A percentile compares a stretch with the other conserved stretches of the same genome.
Evolutionary conservation across 2,113 vertebrate species (phyloP).

Genomic region (Malurus elegans): DNA sequence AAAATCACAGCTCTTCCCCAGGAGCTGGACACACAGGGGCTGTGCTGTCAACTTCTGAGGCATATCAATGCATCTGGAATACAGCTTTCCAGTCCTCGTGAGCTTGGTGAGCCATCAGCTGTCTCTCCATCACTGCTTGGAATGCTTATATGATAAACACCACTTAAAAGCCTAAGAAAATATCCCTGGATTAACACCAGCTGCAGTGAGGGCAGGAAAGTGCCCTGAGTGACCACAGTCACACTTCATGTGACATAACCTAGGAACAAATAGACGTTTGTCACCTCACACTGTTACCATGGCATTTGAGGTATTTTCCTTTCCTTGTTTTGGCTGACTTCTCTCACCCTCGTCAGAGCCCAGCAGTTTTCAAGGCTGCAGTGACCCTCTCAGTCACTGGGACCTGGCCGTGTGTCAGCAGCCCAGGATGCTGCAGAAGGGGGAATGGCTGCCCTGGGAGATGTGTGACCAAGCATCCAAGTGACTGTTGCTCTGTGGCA

Average conservation of each 20-base stretch:
- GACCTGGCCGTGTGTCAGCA: not conserved
- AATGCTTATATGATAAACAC: not conserved
- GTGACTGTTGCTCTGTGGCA: not conserved
- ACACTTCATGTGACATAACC: not conserved
- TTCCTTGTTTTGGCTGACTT: not conserved
- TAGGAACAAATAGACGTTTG: not conserved
- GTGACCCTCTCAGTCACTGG: fast-evolving
- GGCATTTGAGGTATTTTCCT: not conserved
- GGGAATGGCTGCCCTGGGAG: not conserved
- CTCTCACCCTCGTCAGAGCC: not conserved
- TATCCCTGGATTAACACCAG: not conserved
- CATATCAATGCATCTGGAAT: not conserved
- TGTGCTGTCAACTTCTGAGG: not conserved
- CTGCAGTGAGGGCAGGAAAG: not conserved
- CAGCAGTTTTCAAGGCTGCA: not conserved
- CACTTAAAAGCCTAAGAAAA: not conserved
- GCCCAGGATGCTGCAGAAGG: not conserved
- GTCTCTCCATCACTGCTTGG: not conserved
- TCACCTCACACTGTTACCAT: not conserved
- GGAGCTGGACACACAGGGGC: not conserved
- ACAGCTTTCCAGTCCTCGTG: not conserved
- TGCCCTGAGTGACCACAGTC: not conserved
- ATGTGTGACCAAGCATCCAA: fast-evolving
- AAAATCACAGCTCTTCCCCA: not conserved
- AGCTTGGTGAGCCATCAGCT: not conserved